Evolutionary conservation across 2,888 invertebrate genomes (phyloP), one percentile per base, ranked within the genome.

Genomic region (Torymus aiolomorphi): DNA sequence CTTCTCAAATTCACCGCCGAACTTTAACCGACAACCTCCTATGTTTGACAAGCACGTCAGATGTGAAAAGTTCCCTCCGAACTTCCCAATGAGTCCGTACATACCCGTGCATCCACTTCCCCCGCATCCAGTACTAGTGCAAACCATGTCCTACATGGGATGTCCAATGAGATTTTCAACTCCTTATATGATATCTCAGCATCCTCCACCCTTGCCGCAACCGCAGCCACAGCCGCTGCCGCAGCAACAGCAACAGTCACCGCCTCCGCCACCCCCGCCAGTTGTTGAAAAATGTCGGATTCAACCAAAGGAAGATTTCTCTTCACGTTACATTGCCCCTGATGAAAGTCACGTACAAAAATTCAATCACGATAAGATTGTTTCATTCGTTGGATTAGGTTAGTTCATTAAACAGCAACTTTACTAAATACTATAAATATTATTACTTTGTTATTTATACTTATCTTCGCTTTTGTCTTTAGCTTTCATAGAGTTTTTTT

Each of bases 341-440:
- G 88, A 87, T 82, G 85, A 89, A 82, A 85, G 89, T 77, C 88
- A 88, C 76, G 86, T 89, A 82, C 89, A 91, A 84, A 89, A 91
- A 84, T 92, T 92, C 89, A 93, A 93, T 88, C 92, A 93, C 86
- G 93, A 93, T 85, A 93, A 93, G 85, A 93, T 94, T 85, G 93
- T 94, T 80, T 92, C 92, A 84, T 94, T 93, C 86, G 92, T 94
- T 86, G 93, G 93, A 84, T 91, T 91, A 87, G 93, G 94, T 94
- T 88, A 92, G 92, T 91, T 74, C 4, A 49, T 24, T 16, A 63
- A 61, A 49, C 13, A 20, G 42, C 0, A 65, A 24, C 10, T 16
- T 56, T 16, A 18, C 18, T 54, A 31, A 10, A 42, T 42, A 42
- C 8, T 42, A 42, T 42, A 42, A 42, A 42, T 5, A 31, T 31